A percentile compares a stretch with the other conserved stretches of the same genome.
phyloP scores from a whole-genome alignment of 2,888 invertebrate species.

The Mythimna impura region DNA sequence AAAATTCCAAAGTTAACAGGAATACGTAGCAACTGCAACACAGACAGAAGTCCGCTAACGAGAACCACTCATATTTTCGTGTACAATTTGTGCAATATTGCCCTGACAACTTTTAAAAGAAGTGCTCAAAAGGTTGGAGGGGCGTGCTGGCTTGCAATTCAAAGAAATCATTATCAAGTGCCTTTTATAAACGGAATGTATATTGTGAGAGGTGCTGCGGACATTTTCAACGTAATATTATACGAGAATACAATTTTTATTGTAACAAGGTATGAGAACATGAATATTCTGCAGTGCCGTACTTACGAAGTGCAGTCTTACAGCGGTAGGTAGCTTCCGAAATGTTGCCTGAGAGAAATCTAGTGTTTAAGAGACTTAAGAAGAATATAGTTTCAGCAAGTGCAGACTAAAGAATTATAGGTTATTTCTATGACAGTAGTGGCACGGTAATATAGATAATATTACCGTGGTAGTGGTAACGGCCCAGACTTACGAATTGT shows the following conservation, averaged over 20 bases:
- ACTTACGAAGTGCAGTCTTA: constrained; percentile 6
- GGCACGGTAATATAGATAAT: no score
- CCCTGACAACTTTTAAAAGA: constrained; percentile 19
- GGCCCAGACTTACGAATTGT: no score
- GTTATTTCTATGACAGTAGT: no score
- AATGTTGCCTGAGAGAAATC: constrained; percentile 11
- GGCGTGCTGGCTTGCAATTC: constrained; percentile 20
- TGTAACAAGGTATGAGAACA: constrained; percentile 29
- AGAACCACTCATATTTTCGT: constrained; percentile 27
- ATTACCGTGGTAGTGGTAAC: no score
- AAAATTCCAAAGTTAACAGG: constrained; percentile 7
- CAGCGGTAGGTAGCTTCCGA: background rate
- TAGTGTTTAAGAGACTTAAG: constrained; percentile 4
- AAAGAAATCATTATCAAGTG: constrained; percentile 54
- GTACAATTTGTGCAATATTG: constrained; percentile 38
- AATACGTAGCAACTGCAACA: background rate
- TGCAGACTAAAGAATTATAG: background rate
- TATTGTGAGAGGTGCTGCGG: constrained; percentile 28
- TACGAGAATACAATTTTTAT: constrained; percentile 42
- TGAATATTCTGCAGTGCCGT: constrained; percentile 28
- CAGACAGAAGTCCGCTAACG: constrained; percentile 25
- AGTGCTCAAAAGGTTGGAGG: constrained; percentile 10
- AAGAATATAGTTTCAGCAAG: background rate
- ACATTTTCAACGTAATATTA: constrained; percentile 34
- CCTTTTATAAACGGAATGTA: constrained; percentile 32